Conservation (phyloP, 2,888 invertebrate species). For the Graphium colonna region DNA sequence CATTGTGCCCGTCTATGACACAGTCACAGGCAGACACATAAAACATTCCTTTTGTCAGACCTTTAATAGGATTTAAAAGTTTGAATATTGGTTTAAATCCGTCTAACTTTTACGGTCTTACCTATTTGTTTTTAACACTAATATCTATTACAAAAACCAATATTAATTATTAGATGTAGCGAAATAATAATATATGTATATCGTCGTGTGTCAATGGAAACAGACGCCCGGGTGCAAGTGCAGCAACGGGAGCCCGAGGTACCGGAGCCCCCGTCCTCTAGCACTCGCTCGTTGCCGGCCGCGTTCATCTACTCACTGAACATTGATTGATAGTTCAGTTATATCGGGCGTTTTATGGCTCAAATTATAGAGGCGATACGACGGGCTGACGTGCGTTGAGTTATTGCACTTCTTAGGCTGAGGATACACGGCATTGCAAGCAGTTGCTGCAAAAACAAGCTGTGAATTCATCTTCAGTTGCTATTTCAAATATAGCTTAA, state of each 20-base stretch:
- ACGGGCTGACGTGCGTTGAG: not conserved
- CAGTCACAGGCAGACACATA: too few relatives aligned
- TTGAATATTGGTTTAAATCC: not conserved
- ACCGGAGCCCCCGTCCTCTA: constrained; percentile 1
- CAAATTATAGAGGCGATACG: constrained; percentile 5
- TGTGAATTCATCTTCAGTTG: too few relatives aligned
- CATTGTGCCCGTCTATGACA: too few relatives aligned
- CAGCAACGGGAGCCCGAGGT: constrained; percentile 1
- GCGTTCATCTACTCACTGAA: constrained; percentile 4
- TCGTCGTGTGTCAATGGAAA: constrained; percentile 15
- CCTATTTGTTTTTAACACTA: not conserved
- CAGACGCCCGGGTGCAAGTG: not conserved
- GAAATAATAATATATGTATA: not conserved
- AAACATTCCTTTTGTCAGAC: too few relatives aligned
- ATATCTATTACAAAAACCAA: not conserved
- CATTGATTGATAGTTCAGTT: constrained; percentile 14
- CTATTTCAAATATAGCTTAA: too few relatives aligned
- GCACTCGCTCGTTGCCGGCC: not conserved
- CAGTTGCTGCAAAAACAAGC: too few relatives aligned
- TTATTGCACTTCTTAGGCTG: not conserved
- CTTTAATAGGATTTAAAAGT: not conserved
- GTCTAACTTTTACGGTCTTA: too few relatives aligned
- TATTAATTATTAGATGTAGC: not conserved
- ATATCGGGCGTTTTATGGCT: constrained; percentile 1
- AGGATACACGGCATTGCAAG: too few relatives aligned